Evolutionary conservation across 2,797 vertebrate genomes (phyloP), one percentile per base, ranked within the genome.

Genomic region (Ispidina picta): DNA sequence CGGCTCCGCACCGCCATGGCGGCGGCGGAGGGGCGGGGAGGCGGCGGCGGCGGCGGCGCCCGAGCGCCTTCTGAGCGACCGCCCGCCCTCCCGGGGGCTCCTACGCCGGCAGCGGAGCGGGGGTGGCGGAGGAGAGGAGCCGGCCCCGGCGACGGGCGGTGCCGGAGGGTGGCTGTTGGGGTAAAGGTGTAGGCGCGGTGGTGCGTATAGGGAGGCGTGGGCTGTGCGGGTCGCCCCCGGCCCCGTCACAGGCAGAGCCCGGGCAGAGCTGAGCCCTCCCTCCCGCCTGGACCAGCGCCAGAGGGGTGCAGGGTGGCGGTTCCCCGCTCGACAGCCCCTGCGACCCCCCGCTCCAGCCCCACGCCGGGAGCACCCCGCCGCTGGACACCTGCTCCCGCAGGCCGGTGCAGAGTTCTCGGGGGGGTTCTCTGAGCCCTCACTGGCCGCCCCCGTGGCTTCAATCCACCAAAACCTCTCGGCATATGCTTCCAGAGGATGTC

Each of bases 1-100:
- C 85, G 56, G 75, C 75, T 66, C 85, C 75, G 85, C 79, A 52
- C 83, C 83, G 89, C 68, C 89, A 87, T 79, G 83, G 83, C 89
- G 89, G 88, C 82, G 37, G 88, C 72, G 58, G 83, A 71, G 66
- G 73, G 29, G 62, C 14, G 56, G 68, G n/a, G 35, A 37, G 55
- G 60, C 35, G 87, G 60, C 35, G 87, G 35, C 35, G 35, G 35
- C 28, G 60, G 63, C 51, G 65, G 44, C 31, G 44, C 33, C 79
- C n/a, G 35, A 49, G 31, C 37, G 75, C 33, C 39, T 63, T 59
- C 35, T 58, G 44, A 29, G 35, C 64, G 28, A 58, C 44, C 54
- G 28, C 49, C 56, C 41, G 74, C 35, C 35, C 35, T 37, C 31
- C 23, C 48, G 48, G 23, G 48, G 65, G 31, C 39, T 62, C n/a